A percentile compares a stretch with the other conserved stretches of the same genome.
Conservation (phyloP, 2,113 vertebrate genomes). For the Anarrhichthys ocellatus region DNA sequence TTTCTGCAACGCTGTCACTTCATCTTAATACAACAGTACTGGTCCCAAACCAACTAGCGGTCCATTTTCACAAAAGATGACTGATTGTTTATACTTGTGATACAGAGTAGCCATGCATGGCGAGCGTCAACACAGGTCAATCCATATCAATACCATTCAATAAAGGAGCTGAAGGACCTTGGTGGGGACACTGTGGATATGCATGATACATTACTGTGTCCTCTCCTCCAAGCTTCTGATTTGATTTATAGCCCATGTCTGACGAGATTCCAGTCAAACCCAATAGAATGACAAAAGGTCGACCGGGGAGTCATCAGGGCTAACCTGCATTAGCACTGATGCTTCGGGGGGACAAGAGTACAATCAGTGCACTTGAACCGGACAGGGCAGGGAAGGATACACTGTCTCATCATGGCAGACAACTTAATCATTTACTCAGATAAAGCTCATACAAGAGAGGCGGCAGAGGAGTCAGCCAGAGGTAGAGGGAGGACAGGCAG, state of each 20-base stretch:
- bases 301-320: constrained; percentile 17
- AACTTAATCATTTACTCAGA: constrained; percentile 18
- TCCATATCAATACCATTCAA: constrained; percentile 24
- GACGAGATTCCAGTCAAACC: constrained; percentile 56
- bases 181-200: constrained; percentile 30
- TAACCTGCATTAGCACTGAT: constrained; percentile 10
- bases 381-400: constrained; percentile 5
- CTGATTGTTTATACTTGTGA: background rate
- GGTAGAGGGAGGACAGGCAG: background rate
- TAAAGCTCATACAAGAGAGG: constrained; percentile 3
- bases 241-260: constrained; percentile 62
- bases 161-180: constrained; percentile 25
- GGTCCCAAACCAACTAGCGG: background rate
- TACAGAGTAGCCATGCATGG: background rate
- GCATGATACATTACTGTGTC: constrained; percentile 17
- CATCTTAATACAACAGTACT: background rate
- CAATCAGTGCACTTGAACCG: constrained; percentile 30
- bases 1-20: background rate
- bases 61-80: background rate
- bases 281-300: constrained; percentile 59
- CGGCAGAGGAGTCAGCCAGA: background rate
- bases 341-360: constrained; percentile 12
- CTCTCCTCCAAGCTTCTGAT: constrained; percentile 51
- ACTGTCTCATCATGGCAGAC: background rate
- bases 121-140: constrained; percentile 1